Base-by-base conservation (phyloP, 2,888 invertebrate genomes). In the Agriopis marginaria region DNA sequence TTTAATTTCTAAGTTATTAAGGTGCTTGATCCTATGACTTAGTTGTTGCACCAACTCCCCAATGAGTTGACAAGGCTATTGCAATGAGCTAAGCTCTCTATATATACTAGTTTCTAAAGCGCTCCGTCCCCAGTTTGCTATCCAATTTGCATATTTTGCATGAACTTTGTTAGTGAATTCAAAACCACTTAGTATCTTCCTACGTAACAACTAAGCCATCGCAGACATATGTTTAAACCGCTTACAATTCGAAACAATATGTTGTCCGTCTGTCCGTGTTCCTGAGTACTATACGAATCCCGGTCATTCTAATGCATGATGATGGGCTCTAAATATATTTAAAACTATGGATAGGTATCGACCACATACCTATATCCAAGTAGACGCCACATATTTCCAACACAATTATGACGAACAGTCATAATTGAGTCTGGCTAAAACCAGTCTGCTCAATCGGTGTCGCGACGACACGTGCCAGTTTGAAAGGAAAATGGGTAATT, bases 71-170 rank as follows among this genome's bases (percentile, higher is more conserved):
- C 60, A 7, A 59, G 47, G 53, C 8, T 14, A 51, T 58, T 58
- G 51, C 56, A 63, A 58, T 63, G 32, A 63, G 32, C 53, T 44
- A n/a, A 32, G 42, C 45, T 47, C 47, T 32, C 51, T 51, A 32
- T 32, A 32, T 11, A 4, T n/a, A 51, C 23, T 64, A 58, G 50
- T 42, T 40, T 12, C 56, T 14, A 23, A 54, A 49, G 17, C 32
- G 50, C 49, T 10, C 42, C 11, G 58, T 49, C 45, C 44, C 39
- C 39, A 56, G 55, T 62, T 58, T 44, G 62, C 51, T 56, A n/a
- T 44, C 39, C 58, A 63, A 56, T 67, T 67, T 67, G 45, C 67
- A 67, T 63, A 63, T 50, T 67, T 67, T 67, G 45, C 67, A 67
- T 63, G 56, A 58, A 67, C 51, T 67, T 67, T 56, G 56, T 51